A percentile compares a stretch with the other conserved stretches of the same genome.
Conservation (phyloP, 2,888 invertebrate genomes). For the Caenorhabditis zanzibari region DNA sequence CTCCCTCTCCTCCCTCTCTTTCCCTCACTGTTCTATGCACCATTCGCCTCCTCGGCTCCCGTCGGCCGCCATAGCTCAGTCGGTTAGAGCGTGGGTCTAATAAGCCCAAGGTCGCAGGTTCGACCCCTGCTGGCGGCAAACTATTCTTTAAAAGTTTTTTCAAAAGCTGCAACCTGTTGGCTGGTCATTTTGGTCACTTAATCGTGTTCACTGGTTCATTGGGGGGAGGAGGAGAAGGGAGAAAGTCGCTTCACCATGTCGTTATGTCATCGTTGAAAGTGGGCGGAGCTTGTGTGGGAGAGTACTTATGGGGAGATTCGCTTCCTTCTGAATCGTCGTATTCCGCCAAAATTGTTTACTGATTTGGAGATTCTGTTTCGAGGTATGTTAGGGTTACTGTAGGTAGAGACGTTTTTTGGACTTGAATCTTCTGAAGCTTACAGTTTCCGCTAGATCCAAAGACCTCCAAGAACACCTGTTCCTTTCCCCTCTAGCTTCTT, state of each 20-base stretch:
- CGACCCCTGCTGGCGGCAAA: conserved; percentile 83
- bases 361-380: not conserved
- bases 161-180: conserved; percentile 27
- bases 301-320: conserved; percentile 53
- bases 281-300: conserved; percentile 28
- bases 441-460: no score
- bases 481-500: not conserved
- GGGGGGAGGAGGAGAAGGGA: not conserved
- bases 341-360: not conserved
- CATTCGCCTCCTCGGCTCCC: not conserved
- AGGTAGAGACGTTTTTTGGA: not conserved
- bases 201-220: conserved; percentile 58
- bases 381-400: conserved; percentile 6
- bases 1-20: not conserved
- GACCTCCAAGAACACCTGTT: conserved; percentile 42
- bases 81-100: conserved; percentile 83
- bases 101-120: conserved; percentile 83
- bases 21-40: not conserved
- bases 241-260: conserved; percentile 43
- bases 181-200: conserved; percentile 37
- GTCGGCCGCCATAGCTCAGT: conserved; percentile 79
- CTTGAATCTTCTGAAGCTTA: no score
- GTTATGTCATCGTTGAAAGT: conserved; percentile 58
- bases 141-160: conserved; percentile 5
- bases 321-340: conserved; percentile 41